These are phyloP conservation scores for Orcinus orca DNA, from an alignment of 2,113 vertebrate species.

Conservation along the genomic window DNA sequence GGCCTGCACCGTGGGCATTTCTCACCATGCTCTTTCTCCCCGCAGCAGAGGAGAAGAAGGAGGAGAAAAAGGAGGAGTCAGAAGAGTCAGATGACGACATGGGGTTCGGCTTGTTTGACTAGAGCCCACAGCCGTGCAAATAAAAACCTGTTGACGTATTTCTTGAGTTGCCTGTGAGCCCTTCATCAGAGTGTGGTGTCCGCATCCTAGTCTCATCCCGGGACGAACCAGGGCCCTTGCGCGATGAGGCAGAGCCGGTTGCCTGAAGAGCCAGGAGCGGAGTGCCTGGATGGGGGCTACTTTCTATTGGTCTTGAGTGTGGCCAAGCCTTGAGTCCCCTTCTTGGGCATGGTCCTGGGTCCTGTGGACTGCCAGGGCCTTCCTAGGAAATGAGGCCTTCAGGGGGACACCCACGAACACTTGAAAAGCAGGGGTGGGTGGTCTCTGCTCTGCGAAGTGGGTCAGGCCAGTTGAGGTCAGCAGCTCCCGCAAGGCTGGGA, in stretches of 20 bases:
- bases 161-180: rapidly evolving
- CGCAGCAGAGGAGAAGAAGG: slow-evolving; percentile 90
- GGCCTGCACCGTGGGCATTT: rapidly evolving
- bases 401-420: background rate
- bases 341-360: no score
- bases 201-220: no score
- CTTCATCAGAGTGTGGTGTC: rapidly evolving
- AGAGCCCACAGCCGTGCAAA: slow-evolving; percentile 75
- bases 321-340: background rate
- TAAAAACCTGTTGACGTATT: slow-evolving; percentile 77
- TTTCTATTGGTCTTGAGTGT: background rate
- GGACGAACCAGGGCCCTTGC: background rate
- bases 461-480: no score
- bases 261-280: background rate
- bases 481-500: background rate
- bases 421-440: background rate
- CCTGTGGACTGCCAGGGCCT: background rate
- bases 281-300: rapidly evolving
- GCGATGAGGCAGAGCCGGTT: no score
- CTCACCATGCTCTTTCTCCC: background rate
- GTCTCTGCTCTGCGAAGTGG: background rate
- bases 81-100: slow-evolving; percentile 98
- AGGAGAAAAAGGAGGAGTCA: slow-evolving; percentile 97
- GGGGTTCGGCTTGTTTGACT: slow-evolving; percentile 98
- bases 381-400: no score